Percentiles rank a stretch among this genome's conserved stretches.
Evolutionary conservation across 2,113 vertebrate genomes (phyloP).

Genomic region (Odobenus rosmarus): DNA sequence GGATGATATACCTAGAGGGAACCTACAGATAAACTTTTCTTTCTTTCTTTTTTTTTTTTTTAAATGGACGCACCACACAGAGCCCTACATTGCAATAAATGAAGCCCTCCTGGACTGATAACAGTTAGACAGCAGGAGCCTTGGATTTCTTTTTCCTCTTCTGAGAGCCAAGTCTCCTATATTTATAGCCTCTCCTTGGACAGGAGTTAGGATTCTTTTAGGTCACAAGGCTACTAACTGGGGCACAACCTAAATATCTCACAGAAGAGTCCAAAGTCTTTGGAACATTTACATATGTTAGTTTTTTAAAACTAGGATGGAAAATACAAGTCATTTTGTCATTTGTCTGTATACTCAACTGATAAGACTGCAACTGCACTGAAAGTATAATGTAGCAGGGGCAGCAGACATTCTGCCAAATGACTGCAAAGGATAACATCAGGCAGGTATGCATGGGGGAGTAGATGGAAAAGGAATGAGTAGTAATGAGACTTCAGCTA

Average conservation of each 20-base stretch:
- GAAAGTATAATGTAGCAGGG: not conserved
- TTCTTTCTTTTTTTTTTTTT: not conserved
- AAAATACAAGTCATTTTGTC: slow-evolving; percentile 24
- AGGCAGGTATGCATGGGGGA: not conserved
- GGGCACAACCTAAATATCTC: slow-evolving; percentile 16
- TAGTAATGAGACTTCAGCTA: not conserved
- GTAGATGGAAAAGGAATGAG: no score
- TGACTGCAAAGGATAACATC: not conserved
- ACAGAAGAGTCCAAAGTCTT: not conserved
- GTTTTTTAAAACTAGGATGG: slow-evolving; percentile 33
- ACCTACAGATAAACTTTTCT: not conserved
- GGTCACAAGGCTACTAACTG: slow-evolving; percentile 43
- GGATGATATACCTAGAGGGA: not conserved
- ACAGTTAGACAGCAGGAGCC: not conserved
- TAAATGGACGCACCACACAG: not conserved
- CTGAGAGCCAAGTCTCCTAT: not conserved
- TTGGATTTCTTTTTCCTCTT: slow-evolving; percentile 58
- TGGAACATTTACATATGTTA: not conserved
- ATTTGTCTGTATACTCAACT: not conserved
- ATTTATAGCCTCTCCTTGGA: not conserved
- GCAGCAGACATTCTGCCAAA: not conserved
- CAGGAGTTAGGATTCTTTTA: slow-evolving; percentile 26
- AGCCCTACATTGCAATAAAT: not conserved
- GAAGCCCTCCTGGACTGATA: not conserved
- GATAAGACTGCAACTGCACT: not conserved